Base-by-base conservation (phyloP, 2,113 vertebrate genomes). In the Promerops cafer region DNA sequence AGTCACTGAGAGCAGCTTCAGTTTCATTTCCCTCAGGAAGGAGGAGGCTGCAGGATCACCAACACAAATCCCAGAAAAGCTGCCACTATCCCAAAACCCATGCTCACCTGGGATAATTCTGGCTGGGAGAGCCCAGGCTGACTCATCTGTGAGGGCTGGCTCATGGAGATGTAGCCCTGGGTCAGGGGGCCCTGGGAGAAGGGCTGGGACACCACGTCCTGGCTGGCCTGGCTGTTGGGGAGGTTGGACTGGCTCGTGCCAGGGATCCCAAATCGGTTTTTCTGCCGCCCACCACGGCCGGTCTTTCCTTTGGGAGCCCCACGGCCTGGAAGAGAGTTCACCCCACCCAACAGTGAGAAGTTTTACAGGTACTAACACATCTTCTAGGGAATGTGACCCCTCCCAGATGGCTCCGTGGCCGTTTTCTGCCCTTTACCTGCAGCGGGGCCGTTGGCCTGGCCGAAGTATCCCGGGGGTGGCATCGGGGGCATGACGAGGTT, bases 61-160 rank as follows among this genome's bases (percentile, higher is more conserved):
- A 0, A 9, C 52, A 47, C 1, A 20, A 53, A 47, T 1, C 30
- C 71, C 76, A 28, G 27, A 19, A 16, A 30, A 24, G 7, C 42
- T 31, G 16, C 75, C 0, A 1, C 0, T 3, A 6, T 0, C 60
- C 47, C 53, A 3, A 17, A 13, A 10, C 1, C 40, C 6, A 0
- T 0, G 4, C 80, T 71, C 60, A 85, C 99, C 98, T 99, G 99
- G 37, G 99, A 99, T 92, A 99, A 97, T 94, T 99, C 99, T 0
- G 99, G 99, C 84, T 99, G 99, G 83, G 99, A 99, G 79, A 99
- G 99, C 92, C 99, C 99, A 9, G 99, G 99, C 97, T 99, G 99
- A 96, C 99, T 99, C 99, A 99, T 99, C 98, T 99, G 99, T 0
- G 99, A 99, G 8, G 99, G 99, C 94, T 99, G 99, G 96, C 99